Percentiles rank a stretch among this genome's conserved stretches.
Conservation (phyloP, 1,140 invertebrate genomes). For the Holotrichia oblita region DNA sequence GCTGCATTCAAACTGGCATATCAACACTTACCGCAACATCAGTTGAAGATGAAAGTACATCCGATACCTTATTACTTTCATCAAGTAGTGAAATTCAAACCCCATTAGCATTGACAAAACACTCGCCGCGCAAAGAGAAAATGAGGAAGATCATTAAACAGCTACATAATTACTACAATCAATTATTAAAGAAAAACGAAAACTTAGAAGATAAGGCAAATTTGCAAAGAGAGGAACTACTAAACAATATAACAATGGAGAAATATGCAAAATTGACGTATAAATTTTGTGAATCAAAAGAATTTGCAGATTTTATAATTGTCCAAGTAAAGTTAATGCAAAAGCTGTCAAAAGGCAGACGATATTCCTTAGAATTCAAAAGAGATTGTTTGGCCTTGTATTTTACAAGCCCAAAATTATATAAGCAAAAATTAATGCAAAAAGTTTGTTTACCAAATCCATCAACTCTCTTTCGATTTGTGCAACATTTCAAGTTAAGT, state of each 20-base stretch:
- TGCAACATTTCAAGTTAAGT: background rate
- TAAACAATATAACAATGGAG: background rate
- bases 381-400: background rate
- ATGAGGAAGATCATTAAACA: background rate
- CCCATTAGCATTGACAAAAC: background rate
- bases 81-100: background rate
- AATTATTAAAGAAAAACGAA: background rate
- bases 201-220: background rate
- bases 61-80: too few species aligned
- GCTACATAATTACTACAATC: background rate
- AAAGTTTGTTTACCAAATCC: background rate
- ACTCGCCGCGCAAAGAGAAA: background rate
- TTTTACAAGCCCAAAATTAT: background rate
- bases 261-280: background rate
- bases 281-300: background rate
- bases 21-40: too few species aligned
- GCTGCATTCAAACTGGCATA: too few species aligned
- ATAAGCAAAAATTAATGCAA: background rate
- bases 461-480: background rate
- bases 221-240: background rate
- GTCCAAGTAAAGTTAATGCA: background rate
- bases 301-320: background rate
- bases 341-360: background rate
- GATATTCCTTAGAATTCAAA: background rate
- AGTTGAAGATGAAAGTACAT: too few species aligned